Percentiles rank a stretch among this genome's conserved stretches.
Evolutionary conservation across 2,888 invertebrate species (phyloP).

Genomic region (Drosophila glabriapex): DNA sequence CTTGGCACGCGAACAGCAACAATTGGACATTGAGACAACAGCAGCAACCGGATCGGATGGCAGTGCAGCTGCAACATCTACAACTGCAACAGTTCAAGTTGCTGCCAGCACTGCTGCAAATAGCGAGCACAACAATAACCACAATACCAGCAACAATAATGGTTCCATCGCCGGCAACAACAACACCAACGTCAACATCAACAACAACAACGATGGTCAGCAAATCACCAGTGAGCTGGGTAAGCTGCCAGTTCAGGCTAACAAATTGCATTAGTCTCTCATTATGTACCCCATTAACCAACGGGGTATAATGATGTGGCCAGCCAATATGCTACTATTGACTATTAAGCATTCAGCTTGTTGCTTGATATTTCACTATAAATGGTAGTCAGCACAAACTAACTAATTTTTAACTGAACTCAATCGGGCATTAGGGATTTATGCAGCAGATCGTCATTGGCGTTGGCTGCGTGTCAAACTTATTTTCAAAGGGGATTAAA

Average conservation of each 20-base stretch:
- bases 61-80: slow-evolving; percentile 10
- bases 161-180: slow-evolving; percentile 68
- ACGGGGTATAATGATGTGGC: slow-evolving; percentile 22
- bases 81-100: background rate
- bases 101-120: slow-evolving; percentile 9
- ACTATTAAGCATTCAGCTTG: background rate
- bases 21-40: slow-evolving; percentile 55
- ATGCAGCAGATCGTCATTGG: background rate
- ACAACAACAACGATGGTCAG: slow-evolving; percentile 79
- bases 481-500: background rate
- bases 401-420: background rate
- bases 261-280: slow-evolving; percentile 48
- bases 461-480: background rate
- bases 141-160: slow-evolving; percentile 72
- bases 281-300: slow-evolving; percentile 30
- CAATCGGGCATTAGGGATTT: slow-evolving; percentile 10
- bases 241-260: slow-evolving; percentile 46
- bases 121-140: slow-evolving; percentile 76
- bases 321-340: slow-evolving; percentile 18
- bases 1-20: slow-evolving; percentile 65
- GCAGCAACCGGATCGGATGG: slow-evolving; percentile 30
- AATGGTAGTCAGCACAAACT: slow-evolving; percentile 16
- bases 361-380: background rate
- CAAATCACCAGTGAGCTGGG: slow-evolving; percentile 65
- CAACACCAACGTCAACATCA: slow-evolving; percentile 67